Base-by-base conservation (phyloP, 2,888 invertebrate genomes). In the Yponomeuta plumbellus region DNA sequence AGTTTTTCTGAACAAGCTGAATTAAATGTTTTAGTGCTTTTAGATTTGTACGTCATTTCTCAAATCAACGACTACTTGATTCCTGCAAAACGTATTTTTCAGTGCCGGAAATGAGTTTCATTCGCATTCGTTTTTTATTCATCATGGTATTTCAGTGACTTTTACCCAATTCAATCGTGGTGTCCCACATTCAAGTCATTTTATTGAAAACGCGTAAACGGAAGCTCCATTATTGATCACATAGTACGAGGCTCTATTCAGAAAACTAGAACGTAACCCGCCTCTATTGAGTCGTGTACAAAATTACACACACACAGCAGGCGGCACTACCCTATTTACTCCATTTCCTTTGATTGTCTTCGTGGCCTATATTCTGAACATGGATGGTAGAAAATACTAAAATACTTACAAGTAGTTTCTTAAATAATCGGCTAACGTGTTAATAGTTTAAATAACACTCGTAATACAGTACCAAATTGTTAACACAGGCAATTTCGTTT, bases 321-420 rank as follows among this genome's bases (percentile, higher is more conserved):
- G 17, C 39, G 44, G 21, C 44, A 17, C 63, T 22, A 63, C 63
- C 70, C 64, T 66, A 72, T 70, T 72, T 73, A 74, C 77, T 75
- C 75, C 78, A 77, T 76, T 77, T 75, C 73, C 76, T 78, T 80
- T 77, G 80, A 81, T 86, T 87, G 86, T 86, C 83, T 81, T 73
- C 75, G 76, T 85, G 87, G 87, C 88, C 88, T 80, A 87, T 80
- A 84, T 87, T 78, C 81, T 74, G 8, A 34, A 34, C 34, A 34
- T 34, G 34, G 3, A 6, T 6, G 34, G 34, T 34, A 34, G 34
- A 34, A 34, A 34, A 34, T 10, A 34, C 34, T 34, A 34, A 34
- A 34, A 34, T 34, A 6, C 34, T 34, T 5, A 34, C 8, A 34
- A 5, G 34, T 34, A 34, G 8, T 34, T 34, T 6, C 34, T 34